These are phyloP conservation scores for Amphipyra berbera DNA, from an alignment of 2,888 invertebrate species.

Conservation along the genomic window DNA sequence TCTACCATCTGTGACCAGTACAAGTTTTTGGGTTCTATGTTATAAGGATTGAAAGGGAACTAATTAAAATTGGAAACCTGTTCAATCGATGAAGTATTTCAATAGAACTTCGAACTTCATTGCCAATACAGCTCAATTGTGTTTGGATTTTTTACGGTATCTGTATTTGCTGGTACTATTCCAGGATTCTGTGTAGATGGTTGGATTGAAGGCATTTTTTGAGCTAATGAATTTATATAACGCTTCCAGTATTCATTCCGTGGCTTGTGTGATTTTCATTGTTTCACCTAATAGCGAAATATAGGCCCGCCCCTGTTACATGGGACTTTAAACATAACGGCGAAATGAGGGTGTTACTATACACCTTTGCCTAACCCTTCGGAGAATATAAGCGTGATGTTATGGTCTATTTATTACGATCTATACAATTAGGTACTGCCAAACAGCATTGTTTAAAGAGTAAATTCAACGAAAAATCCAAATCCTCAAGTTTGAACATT, in stretches of 20 bases:
- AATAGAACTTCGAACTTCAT: constrained; percentile 12
- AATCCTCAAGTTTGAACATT: constrained; percentile 35
- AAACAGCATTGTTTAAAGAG: constrained; percentile 1
- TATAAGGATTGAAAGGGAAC: constrained; percentile 27
- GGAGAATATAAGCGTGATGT: no score
- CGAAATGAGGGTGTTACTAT: no score
- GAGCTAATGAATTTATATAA: no score
- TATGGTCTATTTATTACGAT: no score
- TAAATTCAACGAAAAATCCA: constrained; percentile 20
- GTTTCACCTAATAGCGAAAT: no score
- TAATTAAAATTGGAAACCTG: constrained; percentile 50
- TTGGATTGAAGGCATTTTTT: no score
- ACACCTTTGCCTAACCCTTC: no score
- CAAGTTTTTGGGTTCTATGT: constrained; percentile 47
- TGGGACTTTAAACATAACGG: no score
- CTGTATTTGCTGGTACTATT: neutral
- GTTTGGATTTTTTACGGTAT: neutral
- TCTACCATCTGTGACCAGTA: constrained; percentile 54
- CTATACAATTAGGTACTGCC: neutral
- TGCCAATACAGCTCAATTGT: constrained; percentile 4
- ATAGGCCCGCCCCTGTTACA: no score
- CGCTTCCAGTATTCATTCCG: no score
- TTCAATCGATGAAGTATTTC: constrained; percentile 22
- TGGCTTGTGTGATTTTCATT: no score
- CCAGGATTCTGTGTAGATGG: no score